A percentile compares a stretch with the other conserved stretches of the same genome.
Evolutionary conservation across 2,113 vertebrate species (phyloP).

Genomic region (Tychaedon coryphoeus): DNA sequence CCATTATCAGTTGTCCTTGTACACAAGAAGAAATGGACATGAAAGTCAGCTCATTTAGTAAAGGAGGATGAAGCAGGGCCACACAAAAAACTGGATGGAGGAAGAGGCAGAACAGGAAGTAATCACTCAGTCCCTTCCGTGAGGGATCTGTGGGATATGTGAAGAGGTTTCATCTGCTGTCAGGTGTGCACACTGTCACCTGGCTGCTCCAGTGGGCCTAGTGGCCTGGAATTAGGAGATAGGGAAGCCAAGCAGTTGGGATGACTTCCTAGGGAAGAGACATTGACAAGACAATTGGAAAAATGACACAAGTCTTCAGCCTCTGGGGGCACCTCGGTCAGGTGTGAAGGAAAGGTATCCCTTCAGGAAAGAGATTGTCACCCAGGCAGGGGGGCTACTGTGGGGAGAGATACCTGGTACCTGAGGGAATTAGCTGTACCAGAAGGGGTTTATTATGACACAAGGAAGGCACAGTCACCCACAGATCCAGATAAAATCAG

Average conservation of each 20-base stretch:
- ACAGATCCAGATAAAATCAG: background rate
- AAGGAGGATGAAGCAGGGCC: background rate
- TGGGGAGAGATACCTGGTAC: background rate
- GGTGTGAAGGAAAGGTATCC: background rate
- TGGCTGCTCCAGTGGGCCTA: background rate
- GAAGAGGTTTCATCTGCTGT: background rate
- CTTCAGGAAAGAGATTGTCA: background rate
- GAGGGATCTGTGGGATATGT: background rate
- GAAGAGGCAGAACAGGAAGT: background rate
- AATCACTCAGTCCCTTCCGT: background rate
- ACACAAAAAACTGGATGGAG: background rate
- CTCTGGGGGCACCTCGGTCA: background rate
- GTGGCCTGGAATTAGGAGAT: background rate
- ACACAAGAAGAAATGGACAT: background rate
- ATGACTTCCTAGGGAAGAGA: background rate
- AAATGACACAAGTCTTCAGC: background rate
- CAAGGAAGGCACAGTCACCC: background rate
- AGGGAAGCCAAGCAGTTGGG: background rate
- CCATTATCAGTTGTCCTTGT: background rate
- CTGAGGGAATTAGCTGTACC: background rate
- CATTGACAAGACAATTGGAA: accelerated
- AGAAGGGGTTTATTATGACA: background rate
- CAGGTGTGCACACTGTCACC: background rate
- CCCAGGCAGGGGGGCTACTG: background rate
- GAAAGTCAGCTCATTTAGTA: background rate